phyloP scores from a whole-genome alignment of 2,113 vertebrate species.

The Talpa occidentalis region DNA sequence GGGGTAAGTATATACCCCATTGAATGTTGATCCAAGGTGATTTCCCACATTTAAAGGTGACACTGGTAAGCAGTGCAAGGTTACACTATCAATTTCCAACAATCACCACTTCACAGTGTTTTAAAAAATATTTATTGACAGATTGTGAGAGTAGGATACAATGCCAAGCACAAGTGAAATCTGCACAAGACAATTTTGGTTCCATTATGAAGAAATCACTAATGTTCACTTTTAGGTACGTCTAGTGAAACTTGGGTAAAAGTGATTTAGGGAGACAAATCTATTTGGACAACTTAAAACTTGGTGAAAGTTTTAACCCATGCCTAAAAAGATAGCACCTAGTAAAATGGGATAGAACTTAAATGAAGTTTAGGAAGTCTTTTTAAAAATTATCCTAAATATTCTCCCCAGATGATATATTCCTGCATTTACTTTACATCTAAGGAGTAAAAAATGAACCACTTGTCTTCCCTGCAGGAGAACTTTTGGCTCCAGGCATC shows the following conservation, averaged over 20 bases:
- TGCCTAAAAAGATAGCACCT: not conserved
- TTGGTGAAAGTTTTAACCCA: not conserved
- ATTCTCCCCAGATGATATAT: not conserved
- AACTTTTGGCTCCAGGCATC: not conserved
- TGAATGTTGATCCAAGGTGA: not conserved
- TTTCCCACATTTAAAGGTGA: not conserved
- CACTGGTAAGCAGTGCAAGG: not conserved
- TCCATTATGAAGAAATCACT: not conserved
- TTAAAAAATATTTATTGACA: not conserved
- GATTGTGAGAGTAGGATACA: not conserved
- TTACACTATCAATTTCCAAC: not conserved
- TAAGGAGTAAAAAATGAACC: not conserved
- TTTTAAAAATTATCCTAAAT: not conserved
- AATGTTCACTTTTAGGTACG: not conserved
- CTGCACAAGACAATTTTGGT: not conserved
- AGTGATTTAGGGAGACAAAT: not conserved
- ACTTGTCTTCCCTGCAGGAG: not conserved
- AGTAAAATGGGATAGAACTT: not conserved
- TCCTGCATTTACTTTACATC: not conserved
- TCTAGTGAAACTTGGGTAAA: not conserved
- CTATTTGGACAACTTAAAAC: not conserved
- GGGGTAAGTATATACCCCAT: not conserved
- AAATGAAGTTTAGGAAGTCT: not conserved
- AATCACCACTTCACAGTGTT: not conserved
- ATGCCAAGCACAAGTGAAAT: not conserved